Conservation (phyloP, 1,140 invertebrate species). For the Calliopsis andreniformis region DNA sequence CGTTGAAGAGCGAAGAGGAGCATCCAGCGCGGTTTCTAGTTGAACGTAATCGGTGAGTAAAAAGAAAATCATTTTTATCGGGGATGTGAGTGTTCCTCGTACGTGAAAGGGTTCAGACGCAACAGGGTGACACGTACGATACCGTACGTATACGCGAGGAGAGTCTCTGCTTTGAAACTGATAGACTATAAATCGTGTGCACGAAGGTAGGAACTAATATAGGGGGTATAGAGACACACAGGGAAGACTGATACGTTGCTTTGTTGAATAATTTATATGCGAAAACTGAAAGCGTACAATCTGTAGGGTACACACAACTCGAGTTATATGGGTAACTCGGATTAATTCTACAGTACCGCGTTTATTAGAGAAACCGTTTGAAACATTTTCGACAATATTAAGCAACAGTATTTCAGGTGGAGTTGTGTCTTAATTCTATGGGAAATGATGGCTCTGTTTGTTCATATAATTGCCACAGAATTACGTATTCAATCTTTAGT, state of each 20-base stretch:
- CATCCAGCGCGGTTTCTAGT: background rate
- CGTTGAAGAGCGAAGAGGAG: background rate
- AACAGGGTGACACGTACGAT: conserved; percentile 32
- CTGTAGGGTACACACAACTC: background rate
- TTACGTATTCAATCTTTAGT: too few relatives aligned
- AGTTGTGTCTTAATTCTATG: too few relatives aligned
- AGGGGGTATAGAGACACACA: background rate
- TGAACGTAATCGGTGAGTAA: conserved; percentile 33
- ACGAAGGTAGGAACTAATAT: background rate
- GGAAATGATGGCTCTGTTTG: too few relatives aligned
- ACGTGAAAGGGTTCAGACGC: conserved; percentile 4
- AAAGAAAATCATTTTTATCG: conserved; percentile 24
- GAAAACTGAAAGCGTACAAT: background rate
- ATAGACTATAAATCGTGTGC: conserved; percentile 5
- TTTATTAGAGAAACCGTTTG: background rate
- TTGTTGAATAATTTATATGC: background rate
- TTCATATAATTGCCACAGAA: too few relatives aligned
- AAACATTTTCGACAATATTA: background rate
- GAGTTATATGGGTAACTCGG: background rate
- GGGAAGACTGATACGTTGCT: too few relatives aligned
- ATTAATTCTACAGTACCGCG: background rate
- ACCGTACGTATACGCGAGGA: background rate
- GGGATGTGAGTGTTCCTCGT: background rate
- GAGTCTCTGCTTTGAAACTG: background rate
- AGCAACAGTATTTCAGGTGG: too few relatives aligned